A percentile compares a stretch with the other conserved stretches of the same genome.
These are phyloP conservation scores for Remorina albescens DNA, from an alignment of 2,797 vertebrate genomes.

Conservation along the genomic window DNA sequence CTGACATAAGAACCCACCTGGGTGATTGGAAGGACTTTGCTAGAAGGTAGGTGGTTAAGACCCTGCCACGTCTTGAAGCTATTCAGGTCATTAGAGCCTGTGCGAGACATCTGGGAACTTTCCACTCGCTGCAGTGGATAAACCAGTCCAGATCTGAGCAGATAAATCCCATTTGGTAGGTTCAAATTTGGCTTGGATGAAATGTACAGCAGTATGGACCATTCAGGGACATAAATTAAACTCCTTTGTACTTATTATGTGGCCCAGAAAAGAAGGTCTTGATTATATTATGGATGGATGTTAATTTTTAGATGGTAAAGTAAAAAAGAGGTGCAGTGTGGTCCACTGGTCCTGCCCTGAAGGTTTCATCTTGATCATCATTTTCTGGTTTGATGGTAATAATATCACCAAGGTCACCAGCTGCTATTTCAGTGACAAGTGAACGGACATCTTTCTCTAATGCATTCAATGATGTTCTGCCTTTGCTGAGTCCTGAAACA, in stretches of 20 bases:
- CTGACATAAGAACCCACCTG: slow-evolving; percentile 38
- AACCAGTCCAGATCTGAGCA: slow-evolving; percentile 36
- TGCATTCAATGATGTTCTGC: neutral
- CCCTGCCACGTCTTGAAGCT: slow-evolving; percentile 36
- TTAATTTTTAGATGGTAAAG: slow-evolving; percentile 35
- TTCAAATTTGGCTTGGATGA: slow-evolving; percentile 18
- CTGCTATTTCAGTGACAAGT: slow-evolving; percentile 19
- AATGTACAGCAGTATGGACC: slow-evolving; percentile 25
- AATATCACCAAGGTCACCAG: slow-evolving; percentile 44
- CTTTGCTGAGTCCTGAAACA: slow-evolving; percentile 3
- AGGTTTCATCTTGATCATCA: slow-evolving; percentile 36
- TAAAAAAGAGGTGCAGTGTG: slow-evolving; percentile 41
- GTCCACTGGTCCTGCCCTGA: slow-evolving; percentile 9
- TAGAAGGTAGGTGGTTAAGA: slow-evolving; percentile 31
- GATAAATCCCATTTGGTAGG: slow-evolving; percentile 37
- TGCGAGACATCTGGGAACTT: slow-evolving; percentile 39
- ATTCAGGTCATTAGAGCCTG: slow-evolving; percentile 47
- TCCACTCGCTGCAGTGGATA: slow-evolving; percentile 34
- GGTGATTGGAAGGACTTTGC: slow-evolving; percentile 26
- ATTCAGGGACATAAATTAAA: slow-evolving; percentile 41
- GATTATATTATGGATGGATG: slow-evolving; percentile 36
- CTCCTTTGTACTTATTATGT: slow-evolving; percentile 6
- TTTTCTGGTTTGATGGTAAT: slow-evolving; percentile 41
- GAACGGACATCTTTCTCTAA: slow-evolving; percentile 18
- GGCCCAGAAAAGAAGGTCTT: slow-evolving; percentile 19